Evolutionary conservation across 2,888 invertebrate genomes (phyloP), one percentile per base, ranked within the genome.

Genomic region (Dasypogon diadema): DNA sequence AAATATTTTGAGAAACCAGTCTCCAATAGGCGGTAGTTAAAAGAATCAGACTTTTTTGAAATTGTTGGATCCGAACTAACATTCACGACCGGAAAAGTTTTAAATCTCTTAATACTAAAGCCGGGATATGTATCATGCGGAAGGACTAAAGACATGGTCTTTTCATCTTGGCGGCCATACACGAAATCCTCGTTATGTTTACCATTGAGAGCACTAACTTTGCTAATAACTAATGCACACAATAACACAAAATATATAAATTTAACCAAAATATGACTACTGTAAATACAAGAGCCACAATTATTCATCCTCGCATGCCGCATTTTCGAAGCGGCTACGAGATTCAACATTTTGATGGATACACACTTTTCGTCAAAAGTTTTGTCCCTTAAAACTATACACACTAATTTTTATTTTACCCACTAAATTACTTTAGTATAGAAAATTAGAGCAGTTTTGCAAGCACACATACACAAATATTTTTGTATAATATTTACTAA

Each of bases 61-160:
- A 22, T 24, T 14, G 56, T 14, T 16, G 34, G 10, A 14, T 72
- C 30, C 3, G 16, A 22, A 21, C 10, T 54, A 10, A 24, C 16
- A 22, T 77, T 80, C 65, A 78, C 76, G 18, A 83, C 75, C 4
- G 84, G 83, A 78, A 81, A 81, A n/a, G 87, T 85, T 78, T 89
- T 88, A 86, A 95, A 93, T 83, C 93, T 92, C 84, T 92, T 92
- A 83, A 96, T 92, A 84, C 93, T 94, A 87, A 93, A 95, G 65
- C 96, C 96, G 2, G 96, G 95, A 84, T 94, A 93, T 80, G 94
- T 93, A 84, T 96, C 96, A 86, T 96, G 95, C 65, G 96, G 95
- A 83, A 96, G 89, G 82, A 95, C 92, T 78, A 86, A 80, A 12
- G 86, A 85, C 75, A 76, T 65, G 26, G 76, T 76, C 22, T 72